Conservation (phyloP, 2,797 vertebrate genomes). For the Paramormyrops hopkinsi region DNA sequence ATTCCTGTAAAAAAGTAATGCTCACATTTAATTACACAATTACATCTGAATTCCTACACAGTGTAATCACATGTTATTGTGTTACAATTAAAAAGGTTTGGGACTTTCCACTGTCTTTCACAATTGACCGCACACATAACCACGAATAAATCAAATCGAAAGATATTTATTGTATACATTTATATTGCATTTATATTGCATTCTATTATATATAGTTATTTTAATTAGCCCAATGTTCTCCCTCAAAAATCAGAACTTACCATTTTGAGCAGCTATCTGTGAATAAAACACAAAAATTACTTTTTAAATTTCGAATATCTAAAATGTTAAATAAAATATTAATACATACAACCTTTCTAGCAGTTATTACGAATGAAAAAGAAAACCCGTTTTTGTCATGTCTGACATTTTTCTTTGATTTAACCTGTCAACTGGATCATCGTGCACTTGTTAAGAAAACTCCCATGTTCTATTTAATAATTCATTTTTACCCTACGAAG, state of each 20-base stretch:
- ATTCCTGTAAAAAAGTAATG: slow-evolving; percentile 43
- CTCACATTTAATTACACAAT: neutral
- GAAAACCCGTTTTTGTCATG: neutral
- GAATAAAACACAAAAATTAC: slow-evolving; percentile 46
- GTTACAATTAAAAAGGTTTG: neutral
- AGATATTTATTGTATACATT: neutral
- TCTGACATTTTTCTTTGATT: slow-evolving; percentile 19
- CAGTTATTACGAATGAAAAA: neutral
- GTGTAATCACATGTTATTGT: neutral
- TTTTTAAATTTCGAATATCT: neutral
- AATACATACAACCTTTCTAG: neutral
- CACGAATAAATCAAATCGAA: neutral
- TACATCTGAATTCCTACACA: neutral
- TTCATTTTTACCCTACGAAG: slow-evolving; percentile 20
- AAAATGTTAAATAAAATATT: neutral
- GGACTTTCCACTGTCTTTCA: neutral
- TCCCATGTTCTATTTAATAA: slow-evolving; percentile 36
- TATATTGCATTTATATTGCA: neutral
- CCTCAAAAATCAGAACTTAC: slow-evolving; percentile 40
- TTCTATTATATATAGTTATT: neutral
- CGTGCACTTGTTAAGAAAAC: slow-evolving; percentile 40
- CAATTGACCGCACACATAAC: neutral
- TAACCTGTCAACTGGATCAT: slow-evolving; percentile 38
- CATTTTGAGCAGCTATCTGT: slow-evolving; percentile 62
- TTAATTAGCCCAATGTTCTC: neutral